These are phyloP conservation scores for Coreoperca whiteheadi DNA, from an alignment of 2,113 vertebrate genomes.

Conservation along the genomic window DNA sequence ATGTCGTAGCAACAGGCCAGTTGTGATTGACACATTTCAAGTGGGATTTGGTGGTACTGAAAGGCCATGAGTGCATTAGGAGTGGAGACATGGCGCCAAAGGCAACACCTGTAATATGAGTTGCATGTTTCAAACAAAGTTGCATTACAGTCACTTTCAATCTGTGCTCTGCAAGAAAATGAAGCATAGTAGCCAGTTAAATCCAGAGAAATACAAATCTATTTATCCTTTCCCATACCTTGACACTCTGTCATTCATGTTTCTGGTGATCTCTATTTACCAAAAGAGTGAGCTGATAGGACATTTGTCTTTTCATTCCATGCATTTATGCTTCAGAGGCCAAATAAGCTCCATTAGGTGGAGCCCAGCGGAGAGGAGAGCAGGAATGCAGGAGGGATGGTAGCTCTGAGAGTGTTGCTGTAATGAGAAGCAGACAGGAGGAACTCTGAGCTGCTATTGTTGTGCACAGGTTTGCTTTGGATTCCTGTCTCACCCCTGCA, in stretches of 20 bases:
- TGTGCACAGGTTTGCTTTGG: constrained; percentile 77
- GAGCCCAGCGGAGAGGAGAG: constrained; percentile 38
- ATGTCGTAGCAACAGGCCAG: constrained; percentile 17
- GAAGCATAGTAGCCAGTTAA: neutral
- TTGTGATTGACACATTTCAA: constrained; percentile 67
- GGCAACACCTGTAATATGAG: constrained; percentile 71
- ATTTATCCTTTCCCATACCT: neutral
- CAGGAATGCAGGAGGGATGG: constrained; percentile 68
- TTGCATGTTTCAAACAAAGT: constrained; percentile 48
- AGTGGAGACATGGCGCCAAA: constrained; percentile 61
- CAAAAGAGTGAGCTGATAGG: constrained; percentile 53
- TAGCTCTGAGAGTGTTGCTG: constrained; percentile 65
- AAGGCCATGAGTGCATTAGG: constrained; percentile 45
- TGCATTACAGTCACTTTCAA: constrained; percentile 46
- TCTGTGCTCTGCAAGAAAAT: constrained; percentile 13
- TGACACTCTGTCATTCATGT: constrained; percentile 23
- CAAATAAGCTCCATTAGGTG: constrained; percentile 49
- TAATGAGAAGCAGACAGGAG: constrained; percentile 82
- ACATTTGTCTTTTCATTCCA: constrained; percentile 54
- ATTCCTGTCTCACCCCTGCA: constrained; percentile 74
- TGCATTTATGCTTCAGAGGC: constrained; percentile 41
- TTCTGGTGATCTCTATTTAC: constrained; percentile 43
- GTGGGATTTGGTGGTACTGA: constrained; percentile 55
- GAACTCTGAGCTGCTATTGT: constrained; percentile 74
- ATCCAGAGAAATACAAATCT: constrained; percentile 11